Percentiles rank a stretch among this genome's conserved stretches.
Evolutionary conservation across 2,113 vertebrate species (phyloP).

Genomic region (Ranitomeya variabilis): DNA sequence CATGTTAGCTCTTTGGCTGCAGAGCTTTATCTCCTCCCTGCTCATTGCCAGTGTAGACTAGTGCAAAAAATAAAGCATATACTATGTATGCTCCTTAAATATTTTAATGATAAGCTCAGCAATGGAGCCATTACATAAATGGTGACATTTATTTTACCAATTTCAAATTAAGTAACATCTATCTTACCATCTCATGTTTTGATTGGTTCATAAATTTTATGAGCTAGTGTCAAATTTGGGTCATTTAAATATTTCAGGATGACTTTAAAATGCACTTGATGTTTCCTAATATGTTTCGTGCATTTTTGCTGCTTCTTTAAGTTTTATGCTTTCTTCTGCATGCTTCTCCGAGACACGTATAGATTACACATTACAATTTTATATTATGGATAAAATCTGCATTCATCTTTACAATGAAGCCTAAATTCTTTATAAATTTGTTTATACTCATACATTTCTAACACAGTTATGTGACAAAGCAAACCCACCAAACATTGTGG

Average conservation of each 20-base stretch:
- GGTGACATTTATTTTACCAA: not conserved
- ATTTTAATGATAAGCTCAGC: not conserved
- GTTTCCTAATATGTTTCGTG: not conserved
- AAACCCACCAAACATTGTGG: not conserved
- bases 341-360: not conserved
- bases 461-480: not conserved
- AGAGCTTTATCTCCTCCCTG: not conserved
- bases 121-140: not conserved
- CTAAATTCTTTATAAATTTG: slow-evolving; percentile 13
- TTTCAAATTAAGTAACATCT: not conserved
- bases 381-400: not conserved
- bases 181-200: not conserved
- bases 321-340: not conserved
- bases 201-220: not conserved
- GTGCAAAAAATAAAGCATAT: not conserved
- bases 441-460: not conserved
- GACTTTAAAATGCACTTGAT: not conserved
- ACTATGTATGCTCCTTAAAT: not conserved
- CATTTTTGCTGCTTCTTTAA: slow-evolving; percentile 7
- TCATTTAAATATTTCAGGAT: not conserved
- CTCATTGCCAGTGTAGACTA: not conserved
- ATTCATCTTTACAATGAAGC: not conserved
- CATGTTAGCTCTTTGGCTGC: not conserved
- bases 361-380: not conserved
- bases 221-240: not conserved